phyloP scores from a whole-genome alignment of 1,140 invertebrate genomes.

The Lysiphlebus fabarum region DNA sequence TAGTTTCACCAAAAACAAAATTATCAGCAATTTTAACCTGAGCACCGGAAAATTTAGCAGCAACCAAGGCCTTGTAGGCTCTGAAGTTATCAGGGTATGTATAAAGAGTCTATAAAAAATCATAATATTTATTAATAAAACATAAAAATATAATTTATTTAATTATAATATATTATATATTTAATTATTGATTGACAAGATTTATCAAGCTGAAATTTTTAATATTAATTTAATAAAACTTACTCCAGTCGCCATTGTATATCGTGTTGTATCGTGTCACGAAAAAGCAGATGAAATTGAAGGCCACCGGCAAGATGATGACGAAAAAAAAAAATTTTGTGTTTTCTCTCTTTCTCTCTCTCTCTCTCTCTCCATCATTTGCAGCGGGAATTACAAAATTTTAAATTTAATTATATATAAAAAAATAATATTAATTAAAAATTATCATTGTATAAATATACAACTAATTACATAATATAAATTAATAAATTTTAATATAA shows the following conservation, averaged over 20 bases:
- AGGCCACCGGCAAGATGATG: conserved; percentile 47
- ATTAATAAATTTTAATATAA: too few species aligned
- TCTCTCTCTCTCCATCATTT: too few species aligned
- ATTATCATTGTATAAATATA: too few species aligned
- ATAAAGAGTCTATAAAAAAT: conserved; percentile 84
- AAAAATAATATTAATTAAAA: too few species aligned
- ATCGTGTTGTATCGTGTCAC: conserved; percentile 27
- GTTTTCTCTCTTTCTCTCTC: too few species aligned
- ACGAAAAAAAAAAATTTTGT: conserved; percentile 2
- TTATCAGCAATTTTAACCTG: conserved; percentile 79
- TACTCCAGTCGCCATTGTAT: conserved; percentile 61
- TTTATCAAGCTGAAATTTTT: conserved; percentile 48
- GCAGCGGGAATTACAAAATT: too few species aligned
- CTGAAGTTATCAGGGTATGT: conserved; percentile 95
- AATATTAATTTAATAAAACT: conserved; percentile 48
- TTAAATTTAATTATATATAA: too few species aligned
- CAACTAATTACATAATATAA: too few species aligned
- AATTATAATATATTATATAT: neutral
- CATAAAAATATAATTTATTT: conserved; percentile 10
- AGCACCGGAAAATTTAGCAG: conserved; percentile 89
- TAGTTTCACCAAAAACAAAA: conserved; percentile 92
- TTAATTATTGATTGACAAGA: conserved; percentile 36
- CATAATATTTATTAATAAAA: conserved; percentile 23
- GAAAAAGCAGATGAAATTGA: conserved; percentile 53
- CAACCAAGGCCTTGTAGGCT: conserved; percentile 89